A percentile compares a stretch with the other conserved stretches of the same genome.
Conservation (phyloP, 2,113 vertebrate species). For the Misgurnus mizolepis region DNA sequence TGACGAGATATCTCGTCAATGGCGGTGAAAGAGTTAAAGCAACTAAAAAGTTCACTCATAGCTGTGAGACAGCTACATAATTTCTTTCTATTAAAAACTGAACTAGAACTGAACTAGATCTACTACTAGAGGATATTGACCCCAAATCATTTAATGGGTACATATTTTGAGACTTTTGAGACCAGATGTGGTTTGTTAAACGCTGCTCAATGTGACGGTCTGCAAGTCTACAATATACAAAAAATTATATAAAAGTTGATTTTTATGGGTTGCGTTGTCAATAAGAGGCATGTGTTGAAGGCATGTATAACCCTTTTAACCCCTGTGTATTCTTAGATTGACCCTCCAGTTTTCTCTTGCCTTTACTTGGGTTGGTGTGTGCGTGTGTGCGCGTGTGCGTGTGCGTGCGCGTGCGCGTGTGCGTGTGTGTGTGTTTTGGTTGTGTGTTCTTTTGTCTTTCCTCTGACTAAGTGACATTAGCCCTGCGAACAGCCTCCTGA, state of each 20-base stretch:
- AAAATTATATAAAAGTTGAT: too few species aligned
- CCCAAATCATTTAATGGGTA: too few species aligned
- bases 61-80: too few species aligned
- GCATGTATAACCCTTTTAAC: conserved; percentile 60
- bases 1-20: too few species aligned
- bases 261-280: conserved; percentile 34
- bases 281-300: conserved; percentile 66
- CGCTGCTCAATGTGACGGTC: neutral
- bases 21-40: too few species aligned
- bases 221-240: neutral
- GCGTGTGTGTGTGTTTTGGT: conserved; percentile 8
- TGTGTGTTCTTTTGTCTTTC: conserved; percentile 35
- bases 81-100: too few species aligned
- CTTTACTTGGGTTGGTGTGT: conserved; percentile 12
- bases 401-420: neutral
- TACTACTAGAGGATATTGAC: too few species aligned
- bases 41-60: too few species aligned
- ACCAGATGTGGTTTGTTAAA: neutral
- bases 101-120: too few species aligned
- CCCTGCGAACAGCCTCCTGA: conserved; percentile 58
- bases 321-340: conserved; percentile 51
- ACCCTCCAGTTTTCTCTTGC: conserved; percentile 27
- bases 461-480: conserved; percentile 47
- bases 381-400: neutral
- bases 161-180: neutral